Percentiles rank a stretch among this genome's conserved stretches.
Evolutionary conservation across 1,140 invertebrate species (phyloP).

Genomic region (Pseudobourletiella spinata): DNA sequence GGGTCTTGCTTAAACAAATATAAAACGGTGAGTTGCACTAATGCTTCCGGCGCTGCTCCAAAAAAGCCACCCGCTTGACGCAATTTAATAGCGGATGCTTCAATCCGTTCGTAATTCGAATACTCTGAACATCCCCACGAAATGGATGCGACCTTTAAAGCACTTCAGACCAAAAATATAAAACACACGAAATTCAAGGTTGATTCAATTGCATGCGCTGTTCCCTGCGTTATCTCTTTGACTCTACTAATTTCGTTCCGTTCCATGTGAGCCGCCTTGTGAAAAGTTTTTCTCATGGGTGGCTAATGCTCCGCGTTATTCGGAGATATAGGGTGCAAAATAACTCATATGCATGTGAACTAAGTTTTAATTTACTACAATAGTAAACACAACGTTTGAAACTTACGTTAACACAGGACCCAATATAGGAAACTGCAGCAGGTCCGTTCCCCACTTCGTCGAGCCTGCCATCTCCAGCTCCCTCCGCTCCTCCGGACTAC

Average conservation of each 20-base stretch:
- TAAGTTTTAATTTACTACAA: background rate
- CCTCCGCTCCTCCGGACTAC: conserved; percentile 20
- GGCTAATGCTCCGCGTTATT: too few relatives aligned
- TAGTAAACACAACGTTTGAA: too few relatives aligned
- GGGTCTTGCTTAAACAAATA: conserved; percentile 4
- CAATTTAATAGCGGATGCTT: conserved; percentile 33
- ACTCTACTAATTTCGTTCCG: too few relatives aligned
- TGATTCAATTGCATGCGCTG: too few relatives aligned
- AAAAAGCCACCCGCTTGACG: conserved; percentile 29
- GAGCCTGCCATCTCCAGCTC: conserved; percentile 26
- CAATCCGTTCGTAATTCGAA: conserved; percentile 28
- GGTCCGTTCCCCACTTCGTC: conserved; percentile 22
- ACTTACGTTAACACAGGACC: conserved; percentile 33
- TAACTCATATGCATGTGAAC: background rate
- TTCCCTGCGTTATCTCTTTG: too few relatives aligned
- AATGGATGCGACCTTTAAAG: conserved; percentile 19
- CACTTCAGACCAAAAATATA: background rate
- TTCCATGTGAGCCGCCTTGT: too few relatives aligned
- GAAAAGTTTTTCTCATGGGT: too few relatives aligned
- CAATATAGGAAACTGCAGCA: conserved; percentile 31
- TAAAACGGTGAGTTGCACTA: conserved; percentile 30
- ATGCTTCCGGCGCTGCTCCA: conserved; percentile 26
- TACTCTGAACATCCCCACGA: conserved; percentile 19
- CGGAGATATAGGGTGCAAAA: too few relatives aligned
- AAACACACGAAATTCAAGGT: too few relatives aligned